A percentile compares a stretch with the other conserved stretches of the same genome.
These are phyloP conservation scores for Ischnura elegans DNA, from an alignment of 2,888 invertebrate genomes.

Conservation along the genomic window DNA sequence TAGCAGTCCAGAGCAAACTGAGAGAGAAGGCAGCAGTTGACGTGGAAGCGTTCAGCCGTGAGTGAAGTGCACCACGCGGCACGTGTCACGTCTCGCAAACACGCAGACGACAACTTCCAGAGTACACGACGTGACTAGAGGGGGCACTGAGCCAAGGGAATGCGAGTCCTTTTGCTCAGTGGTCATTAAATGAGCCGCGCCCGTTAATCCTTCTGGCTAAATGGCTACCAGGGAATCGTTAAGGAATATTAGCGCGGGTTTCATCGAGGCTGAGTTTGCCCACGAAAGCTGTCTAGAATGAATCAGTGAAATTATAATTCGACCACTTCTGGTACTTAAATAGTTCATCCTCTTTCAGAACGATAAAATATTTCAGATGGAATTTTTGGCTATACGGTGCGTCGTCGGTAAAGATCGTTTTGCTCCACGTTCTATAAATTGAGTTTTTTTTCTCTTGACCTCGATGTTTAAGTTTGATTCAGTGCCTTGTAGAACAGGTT, in stretches of 20 bases:
- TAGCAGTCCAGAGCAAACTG: neutral
- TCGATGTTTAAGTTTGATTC: too few species aligned
- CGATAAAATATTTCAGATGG: too few species aligned
- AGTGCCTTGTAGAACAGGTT: too few species aligned
- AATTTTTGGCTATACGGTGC: too few species aligned
- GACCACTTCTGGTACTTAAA: neutral
- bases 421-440: too few species aligned
- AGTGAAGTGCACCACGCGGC: neutral
- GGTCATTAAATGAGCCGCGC: neutral
- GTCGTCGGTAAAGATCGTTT: too few species aligned
- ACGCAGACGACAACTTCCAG: neutral
- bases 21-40: neutral
- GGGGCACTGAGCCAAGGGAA: neutral
- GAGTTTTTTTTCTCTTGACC: too few species aligned
- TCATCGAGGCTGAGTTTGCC: neutral
- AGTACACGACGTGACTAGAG: neutral
- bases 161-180: neutral
- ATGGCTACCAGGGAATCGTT: neutral
- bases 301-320: neutral
- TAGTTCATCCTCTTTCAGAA: neutral
- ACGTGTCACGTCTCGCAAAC: conserved; percentile 10
- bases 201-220: neutral
- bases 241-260: neutral
- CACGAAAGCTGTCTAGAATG: neutral
- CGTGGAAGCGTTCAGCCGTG: neutral